Conservation (phyloP, 2,888 invertebrate species). For the Tetragnatha montana region DNA sequence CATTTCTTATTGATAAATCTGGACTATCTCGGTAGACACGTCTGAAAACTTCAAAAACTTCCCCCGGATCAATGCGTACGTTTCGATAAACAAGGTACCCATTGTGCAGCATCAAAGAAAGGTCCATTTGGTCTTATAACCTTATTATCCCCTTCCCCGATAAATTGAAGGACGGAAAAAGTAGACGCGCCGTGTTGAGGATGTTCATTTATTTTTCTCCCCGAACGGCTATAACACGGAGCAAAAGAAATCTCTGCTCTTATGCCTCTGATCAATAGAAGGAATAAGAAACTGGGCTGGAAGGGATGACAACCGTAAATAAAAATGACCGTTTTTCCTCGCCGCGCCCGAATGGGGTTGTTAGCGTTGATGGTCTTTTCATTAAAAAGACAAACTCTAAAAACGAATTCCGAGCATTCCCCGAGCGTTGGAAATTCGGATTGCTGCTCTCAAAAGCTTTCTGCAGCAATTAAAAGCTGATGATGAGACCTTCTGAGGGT, state of each 20-base stretch:
- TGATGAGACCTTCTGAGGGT: background rate
- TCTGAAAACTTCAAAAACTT: background rate
- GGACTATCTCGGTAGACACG: background rate
- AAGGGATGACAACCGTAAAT: conserved; percentile 12
- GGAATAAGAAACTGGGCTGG: background rate
- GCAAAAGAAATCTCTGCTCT: too few relatives aligned
- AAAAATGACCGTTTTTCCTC: conserved; percentile 1
- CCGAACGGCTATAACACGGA: conserved; percentile 2
- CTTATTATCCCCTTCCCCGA: background rate
- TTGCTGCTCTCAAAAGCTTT: background rate
- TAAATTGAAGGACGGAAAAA: conserved; percentile 16
- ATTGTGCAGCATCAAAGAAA: conserved; percentile 7
- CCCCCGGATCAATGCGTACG: background rate
- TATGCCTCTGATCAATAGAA: too few relatives aligned
- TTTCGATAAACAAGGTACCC: background rate
- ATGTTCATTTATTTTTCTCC: conserved; percentile 11
- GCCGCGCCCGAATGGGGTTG: conserved; percentile 32
- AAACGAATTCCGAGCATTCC: conserved; percentile 4
- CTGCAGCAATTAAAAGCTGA: conserved; percentile 12
- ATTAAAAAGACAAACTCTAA: conserved; percentile 42
- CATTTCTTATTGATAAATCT: background rate
- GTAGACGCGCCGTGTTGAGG: background rate
- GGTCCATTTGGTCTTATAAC: background rate
- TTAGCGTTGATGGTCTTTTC: conserved; percentile 44
- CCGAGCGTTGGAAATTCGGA: background rate